A percentile compares a stretch with the other conserved stretches of the same genome.
These are phyloP conservation scores for Heliconius eleuchia DNA, from an alignment of 1,140 invertebrate genomes.

Conservation along the genomic window DNA sequence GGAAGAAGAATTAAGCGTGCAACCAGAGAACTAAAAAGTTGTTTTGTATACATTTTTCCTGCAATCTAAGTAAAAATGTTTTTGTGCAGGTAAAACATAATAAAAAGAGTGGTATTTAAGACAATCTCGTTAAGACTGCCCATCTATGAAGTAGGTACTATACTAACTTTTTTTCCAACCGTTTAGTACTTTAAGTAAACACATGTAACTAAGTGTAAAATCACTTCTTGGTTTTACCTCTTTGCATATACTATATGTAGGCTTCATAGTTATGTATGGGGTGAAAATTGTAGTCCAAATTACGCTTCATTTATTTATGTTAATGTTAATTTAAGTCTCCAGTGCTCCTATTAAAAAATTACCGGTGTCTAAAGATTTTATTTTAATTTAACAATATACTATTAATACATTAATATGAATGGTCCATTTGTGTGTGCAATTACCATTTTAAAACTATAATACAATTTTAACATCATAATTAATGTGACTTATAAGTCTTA, in stretches of 20 bases:
- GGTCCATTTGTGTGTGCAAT: too few relatives aligned
- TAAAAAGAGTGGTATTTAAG: background rate
- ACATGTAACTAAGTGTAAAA: background rate
- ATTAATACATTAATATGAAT: too few relatives aligned
- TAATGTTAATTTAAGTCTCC: too few relatives aligned
- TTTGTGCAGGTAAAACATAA: background rate
- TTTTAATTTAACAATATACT: too few relatives aligned
- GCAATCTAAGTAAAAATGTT: background rate
- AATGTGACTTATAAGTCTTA: background rate
- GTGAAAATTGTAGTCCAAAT: too few relatives aligned
- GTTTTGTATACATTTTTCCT: background rate
- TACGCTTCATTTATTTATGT: too few relatives aligned
- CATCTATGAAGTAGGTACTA: background rate
- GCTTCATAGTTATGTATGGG: background rate
- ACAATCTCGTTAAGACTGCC: constrained; percentile 6
- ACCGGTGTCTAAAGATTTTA: too few relatives aligned
- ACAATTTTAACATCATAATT: background rate
- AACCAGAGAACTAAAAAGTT: background rate
- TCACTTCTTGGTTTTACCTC: background rate
- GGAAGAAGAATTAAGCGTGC: background rate
- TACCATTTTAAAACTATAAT: background rate
- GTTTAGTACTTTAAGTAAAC: background rate
- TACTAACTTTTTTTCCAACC: background rate
- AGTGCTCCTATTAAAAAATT: too few relatives aligned
- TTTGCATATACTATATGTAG: background rate